A percentile compares a stretch with the other conserved stretches of the same genome.
These are phyloP conservation scores for Caenorhabditis drosophilae DNA, from an alignment of 2,888 invertebrate genomes.

Conservation along the genomic window DNA sequence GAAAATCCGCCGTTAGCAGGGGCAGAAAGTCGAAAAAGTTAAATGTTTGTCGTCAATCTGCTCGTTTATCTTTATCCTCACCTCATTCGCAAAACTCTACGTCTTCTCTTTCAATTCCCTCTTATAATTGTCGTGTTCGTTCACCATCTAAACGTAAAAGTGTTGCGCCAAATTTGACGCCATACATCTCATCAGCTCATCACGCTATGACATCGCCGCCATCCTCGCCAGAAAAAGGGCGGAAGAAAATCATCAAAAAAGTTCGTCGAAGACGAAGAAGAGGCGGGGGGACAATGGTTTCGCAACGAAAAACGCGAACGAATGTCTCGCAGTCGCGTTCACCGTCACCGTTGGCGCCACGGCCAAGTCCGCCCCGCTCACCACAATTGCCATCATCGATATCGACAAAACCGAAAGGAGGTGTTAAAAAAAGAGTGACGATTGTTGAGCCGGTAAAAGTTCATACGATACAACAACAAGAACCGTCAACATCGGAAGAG, in stretches of 20 bases:
- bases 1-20: constrained; percentile 6
- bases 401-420: neutral
- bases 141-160: constrained; percentile 33
- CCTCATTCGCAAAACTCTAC: neutral
- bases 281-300: neutral
- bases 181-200: constrained; percentile 24
- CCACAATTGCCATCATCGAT: neutral
- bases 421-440: constrained; percentile 3
- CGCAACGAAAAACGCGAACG: neutral
- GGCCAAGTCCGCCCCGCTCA: neutral
- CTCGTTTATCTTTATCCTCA: neutral
- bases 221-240: constrained; percentile 26
- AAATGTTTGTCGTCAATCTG: neutral
- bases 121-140: no score
- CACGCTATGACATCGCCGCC: constrained; percentile 29
- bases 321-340: neutral
- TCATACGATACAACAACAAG: no score
- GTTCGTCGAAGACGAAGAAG: constrained; percentile 1
- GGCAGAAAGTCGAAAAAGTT: constrained; percentile 3
- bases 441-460: constrained; percentile 6
- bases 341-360: neutral
- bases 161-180: constrained; percentile 9
- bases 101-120: neutral
- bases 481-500: no score
- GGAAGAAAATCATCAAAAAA: no score